These are phyloP conservation scores for Stichodactyla mertensii DNA, from an alignment of 64 coral and sea anemone genomes.

Conservation along the genomic window DNA sequence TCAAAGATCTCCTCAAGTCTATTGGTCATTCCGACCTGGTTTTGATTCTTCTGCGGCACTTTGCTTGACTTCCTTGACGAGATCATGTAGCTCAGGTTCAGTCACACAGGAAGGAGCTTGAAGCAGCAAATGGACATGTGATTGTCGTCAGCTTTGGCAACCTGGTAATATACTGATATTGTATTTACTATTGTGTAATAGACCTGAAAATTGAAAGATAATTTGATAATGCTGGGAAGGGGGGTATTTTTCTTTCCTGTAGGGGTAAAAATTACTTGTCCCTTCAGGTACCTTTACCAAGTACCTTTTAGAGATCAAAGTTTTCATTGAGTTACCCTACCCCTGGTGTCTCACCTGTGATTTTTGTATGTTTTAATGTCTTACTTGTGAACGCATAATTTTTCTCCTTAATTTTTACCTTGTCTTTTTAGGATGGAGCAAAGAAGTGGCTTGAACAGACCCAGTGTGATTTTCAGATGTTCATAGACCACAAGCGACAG, in stretches of 20 bases:
- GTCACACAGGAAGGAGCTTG: conserved; percentile 57
- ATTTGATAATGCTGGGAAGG: too few species aligned
- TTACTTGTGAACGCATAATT: not conserved
- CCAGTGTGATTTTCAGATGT: conserved; percentile 66
- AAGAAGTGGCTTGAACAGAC: conserved; percentile 76
- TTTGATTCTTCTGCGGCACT: conserved; percentile 84
- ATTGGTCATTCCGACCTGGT: conserved; percentile 44
- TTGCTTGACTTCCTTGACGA: conserved; percentile 99
- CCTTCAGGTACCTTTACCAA: too few species aligned
- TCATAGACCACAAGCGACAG: conserved; percentile 52
- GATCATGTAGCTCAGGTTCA: conserved; percentile 84
- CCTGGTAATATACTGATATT: conserved; percentile 42
- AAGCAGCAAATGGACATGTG: conserved; percentile 54
- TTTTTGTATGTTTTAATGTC: too few species aligned
- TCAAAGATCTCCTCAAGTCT: conserved; percentile 61
- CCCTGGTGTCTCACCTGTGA: not conserved
- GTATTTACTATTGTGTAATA: not conserved
- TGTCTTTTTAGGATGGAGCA: conserved; percentile 64
- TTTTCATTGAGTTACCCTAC: too few species aligned
- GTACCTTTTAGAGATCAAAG: too few species aligned
- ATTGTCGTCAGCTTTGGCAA: conserved; percentile 92
- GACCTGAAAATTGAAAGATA: too few species aligned
- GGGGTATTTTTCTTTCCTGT: too few species aligned
- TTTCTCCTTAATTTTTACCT: not conserved
- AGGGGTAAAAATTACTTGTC: too few species aligned